Conservation (phyloP, 2,113 vertebrate genomes). For the Tapirus terrestris region DNA sequence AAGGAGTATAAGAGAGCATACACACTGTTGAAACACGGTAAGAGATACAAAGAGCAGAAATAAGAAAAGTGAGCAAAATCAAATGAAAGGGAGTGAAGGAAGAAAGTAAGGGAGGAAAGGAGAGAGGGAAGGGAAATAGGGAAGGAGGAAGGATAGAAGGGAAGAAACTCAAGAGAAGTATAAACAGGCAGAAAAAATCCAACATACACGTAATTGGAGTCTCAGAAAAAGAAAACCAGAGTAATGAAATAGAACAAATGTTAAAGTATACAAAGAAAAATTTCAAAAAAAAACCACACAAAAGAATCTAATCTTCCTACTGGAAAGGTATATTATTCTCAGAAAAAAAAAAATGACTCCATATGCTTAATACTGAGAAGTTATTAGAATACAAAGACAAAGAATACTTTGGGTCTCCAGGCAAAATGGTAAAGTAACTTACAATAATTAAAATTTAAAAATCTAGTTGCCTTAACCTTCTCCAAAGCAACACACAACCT, state of each 20-base stretch:
- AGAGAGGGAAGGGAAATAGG: no score
- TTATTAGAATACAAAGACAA: neutral
- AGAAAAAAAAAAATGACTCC: neutral
- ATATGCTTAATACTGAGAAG: neutral
- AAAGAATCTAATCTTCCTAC: neutral
- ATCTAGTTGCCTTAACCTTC: neutral
- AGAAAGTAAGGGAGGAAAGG: neutral
- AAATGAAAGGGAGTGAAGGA: neutral
- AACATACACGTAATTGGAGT: neutral
- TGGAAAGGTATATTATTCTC: neutral
- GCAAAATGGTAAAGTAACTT: neutral
- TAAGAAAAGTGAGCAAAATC: neutral
- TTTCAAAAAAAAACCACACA: neutral
- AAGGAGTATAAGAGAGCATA: neutral
- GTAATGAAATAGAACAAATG: neutral
- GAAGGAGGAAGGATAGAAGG: neutral
- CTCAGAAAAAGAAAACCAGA: neutral
- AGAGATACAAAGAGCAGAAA: neutral
- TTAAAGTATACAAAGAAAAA: neutral
- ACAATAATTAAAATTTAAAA: neutral
- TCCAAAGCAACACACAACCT: neutral
- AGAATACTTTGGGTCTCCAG: neutral
- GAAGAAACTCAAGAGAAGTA: neutral
- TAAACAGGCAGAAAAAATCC: neutral
- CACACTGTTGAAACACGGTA: neutral